Evolutionary conservation across 2,113 vertebrate genomes (phyloP).

Genomic region (Elanus axillaris): DNA sequence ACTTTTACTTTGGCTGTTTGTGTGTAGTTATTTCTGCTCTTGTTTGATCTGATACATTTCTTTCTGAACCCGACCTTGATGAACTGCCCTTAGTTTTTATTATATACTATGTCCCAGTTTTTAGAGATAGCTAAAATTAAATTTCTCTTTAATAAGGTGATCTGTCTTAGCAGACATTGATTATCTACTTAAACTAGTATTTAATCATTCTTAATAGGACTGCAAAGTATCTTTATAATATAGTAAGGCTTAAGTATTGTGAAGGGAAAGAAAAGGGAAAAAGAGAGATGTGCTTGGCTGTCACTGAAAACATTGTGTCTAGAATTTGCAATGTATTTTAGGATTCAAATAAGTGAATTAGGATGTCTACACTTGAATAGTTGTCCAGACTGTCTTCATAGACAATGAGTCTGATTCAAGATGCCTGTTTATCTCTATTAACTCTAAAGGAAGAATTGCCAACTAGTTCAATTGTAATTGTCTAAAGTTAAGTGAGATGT

Average conservation of each 20-base stretch:
- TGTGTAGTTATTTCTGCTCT: neutral
- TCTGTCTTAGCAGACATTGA: slow-evolving; percentile 42
- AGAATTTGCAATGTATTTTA: neutral
- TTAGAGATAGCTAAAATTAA: slow-evolving; percentile 29
- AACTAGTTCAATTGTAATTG: neutral
- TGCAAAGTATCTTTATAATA: slow-evolving; percentile 6
- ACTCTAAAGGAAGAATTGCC: neutral
- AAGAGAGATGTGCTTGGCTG: neutral
- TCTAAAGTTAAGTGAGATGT: neutral
- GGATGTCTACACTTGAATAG: neutral
- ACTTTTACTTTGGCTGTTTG: neutral
- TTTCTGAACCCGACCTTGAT: neutral
- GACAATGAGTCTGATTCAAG: neutral
- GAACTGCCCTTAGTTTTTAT: neutral
- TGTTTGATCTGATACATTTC: neutral
- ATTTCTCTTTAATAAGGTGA: slow-evolving; percentile 45
- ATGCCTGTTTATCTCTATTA: neutral
- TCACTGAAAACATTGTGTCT: neutral
- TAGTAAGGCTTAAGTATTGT: neutral
- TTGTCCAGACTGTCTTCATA: slow-evolving; percentile 5
- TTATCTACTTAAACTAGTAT: slow-evolving; percentile 48
- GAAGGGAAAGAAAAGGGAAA: neutral
- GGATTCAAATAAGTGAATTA: neutral
- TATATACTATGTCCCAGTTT: neutral
- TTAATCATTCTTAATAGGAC: slow-evolving; percentile 26